These are phyloP conservation scores for Lepidochitona cinerea DNA, from an alignment of 2,888 invertebrate genomes.

Conservation along the genomic window DNA sequence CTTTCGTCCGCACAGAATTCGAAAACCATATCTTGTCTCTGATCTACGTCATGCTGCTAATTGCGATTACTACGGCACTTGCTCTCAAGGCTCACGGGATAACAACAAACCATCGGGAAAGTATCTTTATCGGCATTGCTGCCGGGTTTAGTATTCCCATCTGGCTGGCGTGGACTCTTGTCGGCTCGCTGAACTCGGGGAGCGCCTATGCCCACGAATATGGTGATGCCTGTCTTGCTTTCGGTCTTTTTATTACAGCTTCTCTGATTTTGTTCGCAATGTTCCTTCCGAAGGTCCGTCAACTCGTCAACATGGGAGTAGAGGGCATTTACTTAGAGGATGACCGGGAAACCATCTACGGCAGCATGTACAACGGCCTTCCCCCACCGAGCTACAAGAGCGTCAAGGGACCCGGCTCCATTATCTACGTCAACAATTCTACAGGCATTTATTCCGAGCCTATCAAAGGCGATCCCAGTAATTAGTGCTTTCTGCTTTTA, in stretches of 20 bases:
- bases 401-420: slow-evolving; percentile 45
- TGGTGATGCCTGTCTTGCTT: slow-evolving; percentile 82
- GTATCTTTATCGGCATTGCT: slow-evolving; percentile 91
- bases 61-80: slow-evolving; percentile 86
- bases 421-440: slow-evolving; percentile 42
- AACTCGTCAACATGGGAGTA: slow-evolving; percentile 91
- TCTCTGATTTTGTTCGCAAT: slow-evolving; percentile 90
- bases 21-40: slow-evolving; percentile 80
- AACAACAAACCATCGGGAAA: slow-evolving; percentile 93
- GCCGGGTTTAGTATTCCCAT: slow-evolving; percentile 89
- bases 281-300: slow-evolving; percentile 92
- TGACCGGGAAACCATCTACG: slow-evolving; percentile 53
- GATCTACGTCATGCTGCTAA: slow-evolving; percentile 86
- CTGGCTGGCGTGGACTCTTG: slow-evolving; percentile 73
- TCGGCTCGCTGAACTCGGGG: slow-evolving; percentile 75
- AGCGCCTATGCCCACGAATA: slow-evolving; percentile 54
- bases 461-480: slow-evolving; percentile 52
- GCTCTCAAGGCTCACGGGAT: slow-evolving; percentile 85
- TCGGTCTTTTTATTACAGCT: slow-evolving; percentile 88
- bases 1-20: slow-evolving; percentile 59
- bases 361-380: slow-evolving; percentile 56
- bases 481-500: slow-evolving; percentile 26
- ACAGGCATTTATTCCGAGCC: slow-evolving; percentile 52
- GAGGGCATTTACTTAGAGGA: slow-evolving; percentile 77
- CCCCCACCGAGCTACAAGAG: slow-evolving; percentile 64